phyloP scores from a whole-genome alignment of 2,797 vertebrate genomes.

The Agapornis canus region DNA sequence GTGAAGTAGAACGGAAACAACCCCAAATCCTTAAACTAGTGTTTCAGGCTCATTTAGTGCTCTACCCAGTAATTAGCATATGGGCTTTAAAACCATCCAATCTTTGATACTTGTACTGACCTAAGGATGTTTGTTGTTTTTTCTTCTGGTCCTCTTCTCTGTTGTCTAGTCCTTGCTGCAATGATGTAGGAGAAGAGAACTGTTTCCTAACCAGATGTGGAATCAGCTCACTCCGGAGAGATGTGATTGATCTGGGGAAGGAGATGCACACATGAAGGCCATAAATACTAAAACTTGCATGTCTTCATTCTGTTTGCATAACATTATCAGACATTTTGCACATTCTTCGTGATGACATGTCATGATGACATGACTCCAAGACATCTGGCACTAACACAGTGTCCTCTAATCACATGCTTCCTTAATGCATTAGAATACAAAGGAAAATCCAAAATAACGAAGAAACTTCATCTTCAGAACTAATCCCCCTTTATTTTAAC shows the following conservation, averaged over 20 bases:
- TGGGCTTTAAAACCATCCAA: background rate
- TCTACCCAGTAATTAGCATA: background rate
- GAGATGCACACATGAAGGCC: conserved; percentile 3
- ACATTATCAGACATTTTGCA: background rate
- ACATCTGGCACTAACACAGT: background rate
- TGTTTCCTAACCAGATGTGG: conserved; percentile 95
- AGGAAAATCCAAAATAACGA: background rate
- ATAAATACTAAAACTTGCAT: background rate
- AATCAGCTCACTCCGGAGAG: conserved; percentile 92
- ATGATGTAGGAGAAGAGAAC: conserved; percentile 83
- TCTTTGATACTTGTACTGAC: conserved; percentile 69
- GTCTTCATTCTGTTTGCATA: background rate
- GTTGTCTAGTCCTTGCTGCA: conserved; percentile 72
- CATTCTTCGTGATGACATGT: background rate
- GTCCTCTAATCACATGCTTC: background rate
- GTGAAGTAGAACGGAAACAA: background rate
- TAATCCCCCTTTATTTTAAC: background rate
- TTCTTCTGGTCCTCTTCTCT: conserved; percentile 81
- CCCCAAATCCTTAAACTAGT: rapidly evolving
- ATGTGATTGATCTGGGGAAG: conserved; percentile 87
- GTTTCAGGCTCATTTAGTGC: background rate
- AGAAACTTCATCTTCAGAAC: background rate
- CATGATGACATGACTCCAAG: too few relatives aligned
- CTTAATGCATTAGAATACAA: background rate
- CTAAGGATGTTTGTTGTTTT: conserved; percentile 80